Conservation (phyloP, 1,140 invertebrate genomes). For the Galendromus occidentalis region DNA sequence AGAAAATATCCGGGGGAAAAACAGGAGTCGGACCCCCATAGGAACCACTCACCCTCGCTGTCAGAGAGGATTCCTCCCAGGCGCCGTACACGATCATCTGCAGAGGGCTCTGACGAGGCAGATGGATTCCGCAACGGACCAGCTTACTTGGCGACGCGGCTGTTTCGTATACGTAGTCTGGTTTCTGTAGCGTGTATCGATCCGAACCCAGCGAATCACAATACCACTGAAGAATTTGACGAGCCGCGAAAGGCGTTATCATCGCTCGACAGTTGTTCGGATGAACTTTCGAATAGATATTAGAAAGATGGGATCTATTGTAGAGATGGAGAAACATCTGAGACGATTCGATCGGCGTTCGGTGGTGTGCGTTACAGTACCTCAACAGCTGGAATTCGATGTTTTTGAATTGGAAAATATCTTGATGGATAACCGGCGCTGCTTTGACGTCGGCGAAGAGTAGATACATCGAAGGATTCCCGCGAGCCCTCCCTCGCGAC, state of each 20-base stretch:
- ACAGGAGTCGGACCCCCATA: too few species aligned
- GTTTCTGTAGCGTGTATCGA: background rate
- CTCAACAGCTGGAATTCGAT: background rate
- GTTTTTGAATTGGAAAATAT: background rate
- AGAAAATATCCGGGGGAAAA: too few species aligned
- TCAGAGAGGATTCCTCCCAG: background rate
- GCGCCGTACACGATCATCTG: background rate
- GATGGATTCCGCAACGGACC: background rate
- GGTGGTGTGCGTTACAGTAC: background rate
- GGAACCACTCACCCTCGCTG: background rate
- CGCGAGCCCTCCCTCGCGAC: slow-evolving; percentile 44
- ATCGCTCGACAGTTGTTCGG: background rate
- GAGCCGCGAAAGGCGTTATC: slow-evolving; percentile 4
- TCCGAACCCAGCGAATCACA: slow-evolving; percentile 3
- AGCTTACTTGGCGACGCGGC: background rate
- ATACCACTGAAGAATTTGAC: slow-evolving; percentile 7
- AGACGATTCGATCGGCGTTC: background rate
- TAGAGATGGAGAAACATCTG: slow-evolving; percentile 1
- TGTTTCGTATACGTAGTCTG: background rate
- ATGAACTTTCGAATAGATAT: slow-evolving; percentile 2
- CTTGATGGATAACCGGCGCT: background rate
- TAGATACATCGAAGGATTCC: slow-evolving; percentile 33
- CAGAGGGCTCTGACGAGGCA: background rate
- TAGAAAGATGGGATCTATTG: background rate
- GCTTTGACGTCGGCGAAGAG: background rate